phyloP scores from a whole-genome alignment of 2,113 vertebrate species.

The Diadophis punctatus region DNA sequence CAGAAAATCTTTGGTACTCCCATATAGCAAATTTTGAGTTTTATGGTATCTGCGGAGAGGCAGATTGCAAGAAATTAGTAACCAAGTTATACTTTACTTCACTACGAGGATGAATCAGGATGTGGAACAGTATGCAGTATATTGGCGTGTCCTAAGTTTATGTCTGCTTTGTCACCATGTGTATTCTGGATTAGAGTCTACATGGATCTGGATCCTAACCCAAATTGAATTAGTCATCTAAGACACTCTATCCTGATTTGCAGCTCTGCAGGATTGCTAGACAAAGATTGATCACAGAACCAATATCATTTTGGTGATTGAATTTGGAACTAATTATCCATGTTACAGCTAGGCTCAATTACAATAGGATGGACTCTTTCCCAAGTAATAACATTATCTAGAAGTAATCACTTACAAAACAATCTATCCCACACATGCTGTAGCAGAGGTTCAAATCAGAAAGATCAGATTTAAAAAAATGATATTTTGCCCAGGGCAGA shows the following conservation, averaged over 20 bases:
- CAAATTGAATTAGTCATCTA: background rate
- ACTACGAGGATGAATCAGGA: background rate
- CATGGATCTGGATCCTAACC: background rate
- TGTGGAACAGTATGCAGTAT: background rate
- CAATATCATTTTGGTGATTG: background rate
- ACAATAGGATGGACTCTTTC: background rate
- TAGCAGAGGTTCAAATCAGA: background rate
- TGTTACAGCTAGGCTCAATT: background rate
- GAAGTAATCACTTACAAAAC: background rate
- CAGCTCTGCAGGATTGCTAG: background rate
- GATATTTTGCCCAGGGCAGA: background rate
- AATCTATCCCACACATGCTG: background rate
- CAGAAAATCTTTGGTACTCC: conserved; percentile 89
- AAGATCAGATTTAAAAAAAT: background rate
- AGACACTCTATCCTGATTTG: background rate
- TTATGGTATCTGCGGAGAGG: conserved; percentile 74
- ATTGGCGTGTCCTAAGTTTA: background rate
- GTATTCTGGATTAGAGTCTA: background rate
- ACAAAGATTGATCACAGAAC: background rate
- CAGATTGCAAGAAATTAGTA: conserved; percentile 20
- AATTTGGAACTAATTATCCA: background rate
- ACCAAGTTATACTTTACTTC: background rate
- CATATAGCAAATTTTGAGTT: conserved; percentile 85
- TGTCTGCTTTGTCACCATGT: background rate
- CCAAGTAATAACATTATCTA: background rate